Evolutionary conservation across 2,797 vertebrate genomes (phyloP).

Genomic region (Myioborus miniatus): DNA sequence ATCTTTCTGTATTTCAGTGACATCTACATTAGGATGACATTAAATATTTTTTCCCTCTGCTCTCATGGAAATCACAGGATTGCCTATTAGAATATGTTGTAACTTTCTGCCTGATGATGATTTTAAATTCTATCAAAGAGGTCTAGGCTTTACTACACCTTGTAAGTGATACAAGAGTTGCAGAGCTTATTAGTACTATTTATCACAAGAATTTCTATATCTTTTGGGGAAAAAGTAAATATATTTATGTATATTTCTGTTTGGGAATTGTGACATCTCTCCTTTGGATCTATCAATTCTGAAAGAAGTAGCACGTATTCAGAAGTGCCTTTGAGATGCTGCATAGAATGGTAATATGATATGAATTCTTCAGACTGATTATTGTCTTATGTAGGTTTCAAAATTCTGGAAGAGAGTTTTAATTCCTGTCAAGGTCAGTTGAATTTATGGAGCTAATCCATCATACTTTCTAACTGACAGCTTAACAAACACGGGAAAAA

Average conservation of each 20-base stretch:
- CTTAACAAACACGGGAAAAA: slow-evolving; percentile 17
- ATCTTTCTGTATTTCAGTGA: not conserved
- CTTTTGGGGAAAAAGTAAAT: not conserved
- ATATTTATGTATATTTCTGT: not conserved
- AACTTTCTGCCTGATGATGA: not conserved
- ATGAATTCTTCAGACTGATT: not conserved
- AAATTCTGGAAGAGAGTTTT: not conserved
- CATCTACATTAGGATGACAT: not conserved
- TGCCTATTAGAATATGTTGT: not conserved
- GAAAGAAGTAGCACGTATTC: not conserved
- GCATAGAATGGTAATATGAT: not conserved
- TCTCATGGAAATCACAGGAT: not conserved
- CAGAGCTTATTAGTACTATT: not conserved
- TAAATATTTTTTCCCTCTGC: not conserved
- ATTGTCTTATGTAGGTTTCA: not conserved
- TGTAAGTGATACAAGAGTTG: not conserved
- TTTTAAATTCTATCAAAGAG: not conserved
- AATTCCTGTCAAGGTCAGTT: not conserved
- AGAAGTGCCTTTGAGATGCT: not conserved
- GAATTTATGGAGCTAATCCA: not conserved
- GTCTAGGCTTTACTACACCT: not conserved
- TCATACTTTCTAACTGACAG: not conserved
- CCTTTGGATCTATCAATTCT: not conserved
- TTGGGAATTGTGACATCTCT: not conserved
- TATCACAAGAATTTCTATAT: not conserved